Evolutionary conservation across 23 tunicate species (phyloP), one percentile per base, ranked within the genome.

Genomic region (Styela plicata): DNA sequence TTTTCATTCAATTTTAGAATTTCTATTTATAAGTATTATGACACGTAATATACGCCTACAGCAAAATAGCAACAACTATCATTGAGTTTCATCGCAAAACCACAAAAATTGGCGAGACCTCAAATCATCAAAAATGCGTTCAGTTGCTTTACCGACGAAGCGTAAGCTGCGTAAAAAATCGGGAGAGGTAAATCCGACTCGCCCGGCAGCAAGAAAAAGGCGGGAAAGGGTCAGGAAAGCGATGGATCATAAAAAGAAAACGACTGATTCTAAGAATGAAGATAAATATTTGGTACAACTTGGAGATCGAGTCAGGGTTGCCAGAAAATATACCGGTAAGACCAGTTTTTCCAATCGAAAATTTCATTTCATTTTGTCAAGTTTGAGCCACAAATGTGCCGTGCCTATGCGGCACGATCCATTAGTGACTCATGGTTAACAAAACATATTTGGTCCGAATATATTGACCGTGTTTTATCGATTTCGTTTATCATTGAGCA

Each of bases 161-260:
- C 57, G 57, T 5, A 44, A 44, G 57, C 57, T 44, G 57, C 57
- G 7, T 44, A 44, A 5, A 44, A 44, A 44, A 13, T 13, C 57
- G 13, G 57, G 57, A 13, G 57, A 44, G 13, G 57, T 44, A 44
- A 44, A 44, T 13, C 57, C 57, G 57, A 44, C 57, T 5, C 57
- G 57, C 13, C 57, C 57, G 7, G 57, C 13, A 7, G 57, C 57
- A 44, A 44, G 57, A 44, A 67, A 67, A 22, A 67, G 71, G 22
- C n/a, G 71, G 31, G 71, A 25, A 29, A 27, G 71, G 30, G 22
- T 67, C 16, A 27, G 71, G 22, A 1, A 29, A 27, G 31, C 31
- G 31, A 67, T 67, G 71, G 31, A 29, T 67, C 19, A 67, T 17
- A 67, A 67, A 67, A 67, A 1, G 71, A 67, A 67, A 29, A 67